Evolutionary conservation across 2,797 vertebrate genomes (phyloP), one percentile per base, ranked within the genome.

Genomic region (Phoxinus dragarum): DNA sequence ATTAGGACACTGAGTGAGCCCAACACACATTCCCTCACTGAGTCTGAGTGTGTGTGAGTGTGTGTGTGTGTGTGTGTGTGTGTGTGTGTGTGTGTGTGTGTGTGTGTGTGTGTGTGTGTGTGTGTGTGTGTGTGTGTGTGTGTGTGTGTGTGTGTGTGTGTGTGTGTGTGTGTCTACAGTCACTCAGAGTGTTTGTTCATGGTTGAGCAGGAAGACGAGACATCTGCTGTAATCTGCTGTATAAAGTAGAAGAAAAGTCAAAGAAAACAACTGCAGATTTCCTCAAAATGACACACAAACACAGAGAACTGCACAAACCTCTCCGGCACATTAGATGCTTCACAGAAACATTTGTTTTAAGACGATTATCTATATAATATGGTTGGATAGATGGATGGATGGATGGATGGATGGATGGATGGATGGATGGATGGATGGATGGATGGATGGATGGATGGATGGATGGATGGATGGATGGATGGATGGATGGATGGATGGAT

Each of bases 161-260:
- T 67, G 64, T n/a, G 31, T 56, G 54, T 56, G 54, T 23, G 21
- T n/a, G 38, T 38, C 75, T 77, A 40, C 36, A 77, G 75, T 77
- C 75, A 77, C 49, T 40, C 74, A 59, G 34, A n/a, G 52, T 40
- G 75, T 77, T 77, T 77, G 52, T 42, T 77, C 36, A 27, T 40
- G 75, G 12, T 16, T 59, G 36, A 59, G 12, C 1, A 59, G 31
- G 49, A 75, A 75, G 10, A 75, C 10, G 10, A 75, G 73, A 23
- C 73, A 75, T 59, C 52, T 56, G 74, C 73, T 52, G 31, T 52
- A 54, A 21, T 36, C 31, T 75, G 31, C 74, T 59, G 52, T 38
- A 59, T 23, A 4, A 40, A 38, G 52, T 59, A 40, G 23, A 40
- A 59, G 36, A 59, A 38, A 77, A 56, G 52, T 38, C 12, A 16